phyloP scores from a whole-genome alignment of 2,797 vertebrate genomes.

The Manis javanica region DNA sequence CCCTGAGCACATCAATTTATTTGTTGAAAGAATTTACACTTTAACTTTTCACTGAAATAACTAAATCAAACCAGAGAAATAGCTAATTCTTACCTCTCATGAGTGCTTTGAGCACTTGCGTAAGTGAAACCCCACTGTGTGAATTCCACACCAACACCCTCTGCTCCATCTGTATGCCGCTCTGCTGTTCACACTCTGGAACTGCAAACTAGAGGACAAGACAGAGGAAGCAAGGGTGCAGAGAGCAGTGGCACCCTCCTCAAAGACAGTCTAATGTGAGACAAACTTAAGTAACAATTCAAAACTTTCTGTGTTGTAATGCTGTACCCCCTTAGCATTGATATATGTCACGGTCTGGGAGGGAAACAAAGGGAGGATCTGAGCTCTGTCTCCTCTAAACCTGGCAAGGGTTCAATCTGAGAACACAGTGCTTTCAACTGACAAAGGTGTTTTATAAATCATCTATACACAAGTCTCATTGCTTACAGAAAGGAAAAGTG shows the following conservation, averaged over 20 bases:
- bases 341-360: not conserved
- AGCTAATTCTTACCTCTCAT: constrained; percentile 49
- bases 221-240: not conserved
- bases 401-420: constrained; percentile 25
- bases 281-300: constrained; percentile 25
- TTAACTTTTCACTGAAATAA: constrained; percentile 41
- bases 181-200: not conserved
- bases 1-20: not conserved
- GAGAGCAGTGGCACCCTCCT: not conserved
- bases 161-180: constrained; percentile 3
- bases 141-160: constrained; percentile 28
- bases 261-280: constrained; percentile 28
- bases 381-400: not conserved
- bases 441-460: not conserved
- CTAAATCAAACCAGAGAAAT: constrained; percentile 55
- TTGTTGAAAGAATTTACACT: constrained; percentile 44
- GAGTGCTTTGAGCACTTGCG: constrained; percentile 7
- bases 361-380: not conserved
- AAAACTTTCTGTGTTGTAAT: not conserved
- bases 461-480: not conserved
- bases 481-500: constrained; percentile 43
- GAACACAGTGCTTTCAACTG: not conserved
- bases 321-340: not conserved
- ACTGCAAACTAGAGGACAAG: not conserved
- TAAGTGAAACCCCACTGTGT: constrained; percentile 64